A percentile compares a stretch with the other conserved stretches of the same genome.
These are phyloP conservation scores for Bambusicola thoracicus DNA, from an alignment of 2,113 vertebrate species.

Conservation along the genomic window DNA sequence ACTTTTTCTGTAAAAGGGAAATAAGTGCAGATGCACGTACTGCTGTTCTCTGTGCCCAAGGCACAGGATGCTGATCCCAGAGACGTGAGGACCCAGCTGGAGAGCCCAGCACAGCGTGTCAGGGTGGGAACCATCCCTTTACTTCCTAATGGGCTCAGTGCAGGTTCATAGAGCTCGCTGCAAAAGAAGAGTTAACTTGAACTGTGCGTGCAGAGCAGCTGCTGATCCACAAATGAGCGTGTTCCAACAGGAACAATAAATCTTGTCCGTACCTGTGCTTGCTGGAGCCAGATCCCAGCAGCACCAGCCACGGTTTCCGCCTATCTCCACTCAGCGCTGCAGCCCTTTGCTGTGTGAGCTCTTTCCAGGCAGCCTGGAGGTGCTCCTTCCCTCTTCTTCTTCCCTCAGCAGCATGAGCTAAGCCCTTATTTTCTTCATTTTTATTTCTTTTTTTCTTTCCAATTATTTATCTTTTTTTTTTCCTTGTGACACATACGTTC, in stretches of 20 bases:
- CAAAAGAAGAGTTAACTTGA: not conserved
- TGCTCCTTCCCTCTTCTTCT: not conserved
- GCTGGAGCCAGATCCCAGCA: not conserved
- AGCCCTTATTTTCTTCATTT: not conserved
- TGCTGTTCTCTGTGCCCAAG: not conserved
- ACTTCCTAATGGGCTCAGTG: not conserved
- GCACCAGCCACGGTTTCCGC: fast-evolving
- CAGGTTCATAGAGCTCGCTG: not conserved
- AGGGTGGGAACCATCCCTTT: not conserved
- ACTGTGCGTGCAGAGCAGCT: not conserved
- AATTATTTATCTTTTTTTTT: not conserved
- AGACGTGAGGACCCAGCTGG: not conserved
- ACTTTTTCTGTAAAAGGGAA: not conserved
- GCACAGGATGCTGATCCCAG: fast-evolving
- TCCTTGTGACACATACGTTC: not conserved
- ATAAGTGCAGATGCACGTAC: not conserved
- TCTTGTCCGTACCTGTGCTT: not conserved
- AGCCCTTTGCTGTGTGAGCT: not conserved
- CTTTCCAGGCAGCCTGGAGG: not conserved
- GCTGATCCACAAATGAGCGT: not conserved
- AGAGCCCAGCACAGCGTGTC: not conserved
- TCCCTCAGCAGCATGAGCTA: not conserved
- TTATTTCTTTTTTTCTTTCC: not conserved
- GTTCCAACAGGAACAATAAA: conserved; percentile 30
- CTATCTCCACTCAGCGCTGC: not conserved